phyloP scores from a whole-genome alignment of 2,797 vertebrate genomes.

The Malurus leucopterus region DNA sequence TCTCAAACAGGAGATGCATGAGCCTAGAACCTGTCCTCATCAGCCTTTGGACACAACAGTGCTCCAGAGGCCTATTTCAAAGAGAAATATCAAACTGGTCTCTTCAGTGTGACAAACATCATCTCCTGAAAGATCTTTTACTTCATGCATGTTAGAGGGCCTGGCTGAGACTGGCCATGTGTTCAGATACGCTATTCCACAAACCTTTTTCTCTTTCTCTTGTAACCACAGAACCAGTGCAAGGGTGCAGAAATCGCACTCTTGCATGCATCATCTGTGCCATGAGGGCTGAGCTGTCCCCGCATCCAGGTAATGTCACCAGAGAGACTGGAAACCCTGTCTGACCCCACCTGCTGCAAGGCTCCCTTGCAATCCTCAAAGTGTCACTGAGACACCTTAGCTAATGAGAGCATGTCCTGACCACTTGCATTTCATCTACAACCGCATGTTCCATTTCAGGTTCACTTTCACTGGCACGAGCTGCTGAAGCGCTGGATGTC shows the following conservation, averaged over 20 bases:
- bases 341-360: not conserved
- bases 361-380: not conserved
- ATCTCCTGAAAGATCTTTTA: not conserved
- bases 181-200: not conserved
- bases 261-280: rapidly evolving
- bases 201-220: not conserved
- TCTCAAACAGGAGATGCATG: not conserved
- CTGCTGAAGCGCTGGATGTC: not conserved
- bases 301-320: not conserved
- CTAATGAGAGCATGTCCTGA: not conserved
- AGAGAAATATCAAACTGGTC: not conserved
- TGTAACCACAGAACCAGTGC: not conserved
- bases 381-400: not conserved
- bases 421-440: not conserved
- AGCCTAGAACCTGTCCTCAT: not conserved
- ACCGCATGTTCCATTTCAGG: not conserved
- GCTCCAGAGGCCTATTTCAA: not conserved
- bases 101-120: not conserved
- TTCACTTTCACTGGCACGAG: not conserved
- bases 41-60: not conserved
- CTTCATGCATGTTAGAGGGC: not conserved
- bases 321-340: not conserved
- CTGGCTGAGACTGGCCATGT: not conserved
- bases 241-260: not conserved
- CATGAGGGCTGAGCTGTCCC: not conserved